Evolutionary conservation across 2,797 vertebrate genomes (phyloP).

Genomic region (Rhinophrynus dorsalis): DNA sequence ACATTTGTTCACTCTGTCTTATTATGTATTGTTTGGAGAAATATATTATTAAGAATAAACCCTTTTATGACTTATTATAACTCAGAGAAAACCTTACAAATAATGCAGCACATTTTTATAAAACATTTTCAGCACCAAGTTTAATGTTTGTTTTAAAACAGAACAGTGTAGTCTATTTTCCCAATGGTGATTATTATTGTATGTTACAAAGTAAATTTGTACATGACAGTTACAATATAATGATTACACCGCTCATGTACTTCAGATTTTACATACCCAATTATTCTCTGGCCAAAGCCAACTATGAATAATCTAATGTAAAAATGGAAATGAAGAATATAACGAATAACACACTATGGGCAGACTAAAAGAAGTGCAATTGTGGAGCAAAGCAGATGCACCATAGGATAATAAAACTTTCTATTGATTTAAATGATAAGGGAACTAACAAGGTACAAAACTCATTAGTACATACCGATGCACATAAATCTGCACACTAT

Average conservation of each 20-base stretch:
- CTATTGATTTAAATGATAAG: no score
- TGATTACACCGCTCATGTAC: background rate
- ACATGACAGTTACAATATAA: conserved; percentile 21
- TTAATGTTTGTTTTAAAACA: conserved; percentile 31
- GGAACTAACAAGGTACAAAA: no score
- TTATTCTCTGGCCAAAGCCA: conserved; percentile 3
- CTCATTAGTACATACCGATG: no score
- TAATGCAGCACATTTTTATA: conserved; percentile 8
- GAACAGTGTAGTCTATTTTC: conserved; percentile 16
- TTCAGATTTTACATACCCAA: background rate
- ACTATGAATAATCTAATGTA: no score
- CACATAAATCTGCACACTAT: no score
- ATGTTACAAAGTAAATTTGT: conserved; percentile 36
- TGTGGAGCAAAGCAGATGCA: no score
- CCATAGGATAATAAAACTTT: no score
- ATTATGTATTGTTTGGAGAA: no score
- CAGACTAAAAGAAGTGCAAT: no score
- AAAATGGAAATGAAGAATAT: no score
- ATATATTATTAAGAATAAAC: background rate
- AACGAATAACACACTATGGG: no score
- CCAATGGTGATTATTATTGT: conserved; percentile 26
- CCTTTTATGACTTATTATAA: conserved; percentile 9
- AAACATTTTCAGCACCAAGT: conserved; percentile 15
- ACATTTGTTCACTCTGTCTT: no score
- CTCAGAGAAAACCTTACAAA: conserved; percentile 6